These are phyloP conservation scores for Serrognathus titanus DNA, from an alignment of 2,888 invertebrate genomes.

Conservation along the genomic window DNA sequence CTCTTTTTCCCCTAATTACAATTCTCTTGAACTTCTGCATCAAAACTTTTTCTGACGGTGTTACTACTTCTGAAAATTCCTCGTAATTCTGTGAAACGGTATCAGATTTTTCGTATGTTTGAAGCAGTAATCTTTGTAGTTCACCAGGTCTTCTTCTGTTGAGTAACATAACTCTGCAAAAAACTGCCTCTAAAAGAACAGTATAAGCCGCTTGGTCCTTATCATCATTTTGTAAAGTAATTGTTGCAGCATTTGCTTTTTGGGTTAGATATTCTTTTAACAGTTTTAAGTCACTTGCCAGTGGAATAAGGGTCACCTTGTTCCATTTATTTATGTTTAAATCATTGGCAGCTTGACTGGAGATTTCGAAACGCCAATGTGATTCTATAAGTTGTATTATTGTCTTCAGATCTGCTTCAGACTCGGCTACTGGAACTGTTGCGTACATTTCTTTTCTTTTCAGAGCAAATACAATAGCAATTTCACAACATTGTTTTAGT, in stretches of 20 bases:
- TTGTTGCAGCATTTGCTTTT: background rate
- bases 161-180: constrained; percentile 19
- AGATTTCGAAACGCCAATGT: constrained; percentile 23
- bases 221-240: background rate
- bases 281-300: constrained; percentile 18
- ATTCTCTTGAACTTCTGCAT: no score
- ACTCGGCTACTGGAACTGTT: constrained; percentile 7
- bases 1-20: no score
- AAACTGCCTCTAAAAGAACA: constrained; percentile 19
- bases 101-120: no score
- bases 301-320: constrained; percentile 21
- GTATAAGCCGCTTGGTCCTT: constrained; percentile 10
- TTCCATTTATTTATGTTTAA: constrained; percentile 15
- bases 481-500: constrained; percentile 1
- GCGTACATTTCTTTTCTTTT: constrained; percentile 19
- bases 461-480: constrained; percentile 12
- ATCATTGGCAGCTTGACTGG: constrained; percentile 20
- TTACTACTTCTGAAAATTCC: no score
- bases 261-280: constrained; percentile 17
- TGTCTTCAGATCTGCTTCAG: constrained; percentile 23
- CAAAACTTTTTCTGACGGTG: no score
- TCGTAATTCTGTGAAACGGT: no score
- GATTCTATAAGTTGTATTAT: constrained; percentile 22
- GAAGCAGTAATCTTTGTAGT: no score
- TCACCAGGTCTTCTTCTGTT: no score